Conservation (phyloP, 2,113 vertebrate species). For the Trachemys scripta region DNA sequence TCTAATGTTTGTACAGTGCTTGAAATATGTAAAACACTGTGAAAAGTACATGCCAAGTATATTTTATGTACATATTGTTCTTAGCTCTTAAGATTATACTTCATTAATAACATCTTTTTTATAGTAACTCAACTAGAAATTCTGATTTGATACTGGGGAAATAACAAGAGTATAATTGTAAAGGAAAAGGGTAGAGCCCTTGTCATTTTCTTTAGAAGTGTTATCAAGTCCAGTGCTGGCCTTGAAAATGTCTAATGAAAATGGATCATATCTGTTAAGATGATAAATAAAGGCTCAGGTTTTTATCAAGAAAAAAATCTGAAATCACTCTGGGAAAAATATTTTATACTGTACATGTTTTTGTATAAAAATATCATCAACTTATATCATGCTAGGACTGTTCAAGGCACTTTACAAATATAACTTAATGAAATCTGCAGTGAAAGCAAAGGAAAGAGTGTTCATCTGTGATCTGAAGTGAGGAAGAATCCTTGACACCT, state of each 20-base stretch:
- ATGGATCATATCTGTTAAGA: not conserved
- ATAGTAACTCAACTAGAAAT: not conserved
- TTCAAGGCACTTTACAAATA: not conserved
- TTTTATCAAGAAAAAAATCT: slow-evolving; percentile 1
- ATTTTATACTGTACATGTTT: rapidly evolving
- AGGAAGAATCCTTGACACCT: not conserved
- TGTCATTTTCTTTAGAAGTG: not conserved
- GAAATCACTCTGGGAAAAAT: not conserved
- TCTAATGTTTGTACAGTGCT: not conserved
- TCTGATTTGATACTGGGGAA: not conserved
- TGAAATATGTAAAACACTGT: not conserved
- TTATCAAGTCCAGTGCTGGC: not conserved
- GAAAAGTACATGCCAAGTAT: not conserved
- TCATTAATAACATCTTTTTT: not conserved
- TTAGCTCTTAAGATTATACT: not conserved
- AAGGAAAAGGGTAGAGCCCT: not conserved
- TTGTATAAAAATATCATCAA: not conserved
- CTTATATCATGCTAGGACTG: not conserved
- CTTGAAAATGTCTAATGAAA: not conserved
- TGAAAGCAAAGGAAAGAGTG: not conserved
- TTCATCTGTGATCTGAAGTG: not conserved
- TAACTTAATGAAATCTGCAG: not conserved
- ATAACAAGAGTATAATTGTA: not conserved
- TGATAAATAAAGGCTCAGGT: not conserved
- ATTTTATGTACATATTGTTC: not conserved